Percentiles rank a stretch among this genome's conserved stretches.
These are phyloP conservation scores for Pteronura brasiliensis DNA, from an alignment of 2,113 vertebrate species.

Conservation along the genomic window DNA sequence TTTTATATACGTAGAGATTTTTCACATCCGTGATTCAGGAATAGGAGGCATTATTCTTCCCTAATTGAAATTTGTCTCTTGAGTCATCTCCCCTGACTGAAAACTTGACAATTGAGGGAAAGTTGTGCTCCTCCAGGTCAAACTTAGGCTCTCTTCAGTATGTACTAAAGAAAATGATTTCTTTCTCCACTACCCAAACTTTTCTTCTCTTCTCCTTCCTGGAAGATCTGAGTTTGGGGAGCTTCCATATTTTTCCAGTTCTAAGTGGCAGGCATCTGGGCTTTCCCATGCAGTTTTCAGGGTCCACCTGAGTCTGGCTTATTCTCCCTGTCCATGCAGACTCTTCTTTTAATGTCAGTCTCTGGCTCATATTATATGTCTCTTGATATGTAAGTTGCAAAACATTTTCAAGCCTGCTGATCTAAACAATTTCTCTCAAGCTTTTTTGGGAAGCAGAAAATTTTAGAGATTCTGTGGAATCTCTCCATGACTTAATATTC, in stretches of 20 bases:
- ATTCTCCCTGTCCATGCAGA: background rate
- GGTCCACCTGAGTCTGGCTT: background rate
- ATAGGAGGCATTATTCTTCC: background rate
- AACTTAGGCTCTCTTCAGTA: background rate
- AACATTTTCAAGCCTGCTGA: background rate
- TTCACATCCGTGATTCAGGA: background rate
- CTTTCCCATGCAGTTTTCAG: background rate
- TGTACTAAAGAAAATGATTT: background rate
- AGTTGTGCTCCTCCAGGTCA: background rate
- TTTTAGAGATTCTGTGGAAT: background rate
- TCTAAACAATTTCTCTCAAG: background rate
- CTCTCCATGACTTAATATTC: background rate
- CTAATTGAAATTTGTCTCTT: constrained; percentile 26
- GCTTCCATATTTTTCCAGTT: background rate
- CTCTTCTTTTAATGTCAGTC: background rate
- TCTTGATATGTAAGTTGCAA: background rate
- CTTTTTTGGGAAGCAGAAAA: background rate
- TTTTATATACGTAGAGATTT: background rate
- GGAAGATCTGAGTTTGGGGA: background rate
- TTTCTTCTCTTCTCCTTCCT: background rate
- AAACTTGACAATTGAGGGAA: background rate
- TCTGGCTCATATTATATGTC: background rate
- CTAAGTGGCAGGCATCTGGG: no score
- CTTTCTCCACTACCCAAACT: background rate
- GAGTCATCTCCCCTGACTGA: background rate